Conservation (phyloP, 2,797 vertebrate genomes). For the Prionace glauca region DNA sequence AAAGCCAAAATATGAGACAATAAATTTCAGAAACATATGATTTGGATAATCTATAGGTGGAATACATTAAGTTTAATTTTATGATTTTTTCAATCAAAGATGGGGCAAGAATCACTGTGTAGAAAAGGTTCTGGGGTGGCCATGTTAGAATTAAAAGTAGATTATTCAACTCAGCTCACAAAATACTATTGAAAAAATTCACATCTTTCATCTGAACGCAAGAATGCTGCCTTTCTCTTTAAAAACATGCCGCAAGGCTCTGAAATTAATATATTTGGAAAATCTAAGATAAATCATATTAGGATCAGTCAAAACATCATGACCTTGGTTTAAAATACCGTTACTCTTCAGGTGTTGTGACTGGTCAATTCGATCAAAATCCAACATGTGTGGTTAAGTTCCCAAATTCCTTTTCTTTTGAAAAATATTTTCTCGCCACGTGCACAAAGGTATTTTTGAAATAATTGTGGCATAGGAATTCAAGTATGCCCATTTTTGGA, state of each 20-base stretch:
- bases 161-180: not conserved
- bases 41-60: not conserved
- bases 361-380: not conserved
- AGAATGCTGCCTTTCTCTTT: too few species aligned
- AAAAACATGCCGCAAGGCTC: not conserved
- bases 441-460: not conserved
- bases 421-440: not conserved
- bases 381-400: not conserved
- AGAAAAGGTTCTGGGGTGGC: not conserved
- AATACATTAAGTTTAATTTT: not conserved
- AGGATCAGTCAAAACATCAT: not conserved
- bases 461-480: not conserved
- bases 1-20: conserved; percentile 12
- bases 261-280: not conserved
- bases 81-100: not conserved
- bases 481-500: not conserved
- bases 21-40: conserved; percentile 27
- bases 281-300: not conserved
- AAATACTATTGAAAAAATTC: not conserved
- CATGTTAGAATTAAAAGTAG: not conserved
- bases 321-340: not conserved
- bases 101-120: not conserved
- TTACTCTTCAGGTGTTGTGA: not conserved
- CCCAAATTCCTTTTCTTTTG: not conserved
- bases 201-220: not conserved